phyloP scores from a whole-genome alignment of 2,888 invertebrate genomes.

The Synergus gifuensis region DNA sequence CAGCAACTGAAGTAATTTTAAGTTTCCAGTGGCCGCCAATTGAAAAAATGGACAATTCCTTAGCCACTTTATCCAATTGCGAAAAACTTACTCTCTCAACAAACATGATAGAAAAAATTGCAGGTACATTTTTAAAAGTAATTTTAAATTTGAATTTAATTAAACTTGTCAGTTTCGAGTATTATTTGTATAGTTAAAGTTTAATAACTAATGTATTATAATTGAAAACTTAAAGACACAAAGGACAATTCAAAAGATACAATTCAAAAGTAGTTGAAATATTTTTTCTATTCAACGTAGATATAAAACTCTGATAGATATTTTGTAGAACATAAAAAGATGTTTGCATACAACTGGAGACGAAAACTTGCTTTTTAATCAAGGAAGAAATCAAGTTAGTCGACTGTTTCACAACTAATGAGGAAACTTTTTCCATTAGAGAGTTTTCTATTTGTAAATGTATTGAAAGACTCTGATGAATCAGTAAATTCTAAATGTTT shows the following conservation, averaged over 20 bases:
- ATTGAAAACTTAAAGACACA: too few species aligned
- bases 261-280: background rate
- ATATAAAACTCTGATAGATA: background rate
- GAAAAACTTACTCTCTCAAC: slow-evolving; percentile 93
- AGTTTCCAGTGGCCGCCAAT: slow-evolving; percentile 95
- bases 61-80: slow-evolving; percentile 87
- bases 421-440: slow-evolving; percentile 27
- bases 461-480: slow-evolving; percentile 5
- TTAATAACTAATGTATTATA: background rate
- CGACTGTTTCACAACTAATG: slow-evolving; percentile 17
- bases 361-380: slow-evolving; percentile 8
- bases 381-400: background rate
- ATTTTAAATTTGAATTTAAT: background rate
- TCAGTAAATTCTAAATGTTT: background rate
- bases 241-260: too few species aligned
- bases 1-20: slow-evolving; percentile 87
- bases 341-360: background rate
- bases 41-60: slow-evolving; percentile 95
- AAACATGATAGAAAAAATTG: slow-evolving; percentile 92
- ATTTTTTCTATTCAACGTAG: background rate
- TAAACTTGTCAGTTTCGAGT: background rate
- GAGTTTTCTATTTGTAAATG: slow-evolving; percentile 37
- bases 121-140: slow-evolving; percentile 2
- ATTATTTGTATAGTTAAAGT: background rate
- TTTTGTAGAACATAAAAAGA: slow-evolving; percentile 8